Evolutionary conservation across 2,888 invertebrate genomes (phyloP), one percentile per base, ranked within the genome.

Genomic region (Leptopilina drosophilae): DNA sequence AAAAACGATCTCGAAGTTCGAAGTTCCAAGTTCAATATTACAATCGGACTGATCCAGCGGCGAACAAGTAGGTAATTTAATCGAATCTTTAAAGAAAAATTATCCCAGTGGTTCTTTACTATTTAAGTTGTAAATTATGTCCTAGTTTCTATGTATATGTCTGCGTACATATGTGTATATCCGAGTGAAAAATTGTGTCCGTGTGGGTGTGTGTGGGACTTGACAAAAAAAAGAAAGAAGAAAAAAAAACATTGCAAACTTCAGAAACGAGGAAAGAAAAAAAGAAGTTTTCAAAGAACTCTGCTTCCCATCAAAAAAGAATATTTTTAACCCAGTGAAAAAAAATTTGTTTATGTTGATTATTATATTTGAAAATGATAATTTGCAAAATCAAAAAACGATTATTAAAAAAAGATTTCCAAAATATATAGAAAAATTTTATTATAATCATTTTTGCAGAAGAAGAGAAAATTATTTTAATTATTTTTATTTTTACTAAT

Each of bases 91-190:
- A 85, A 85, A 87, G 84, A 83, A 82, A 85, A 85, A 83, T 84
- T 88, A 87, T 86, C 84, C 85, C 86, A 85, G 84, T 87, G 85
- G 88, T 87, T 88, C 87, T 87, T 84, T 87, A 87, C 85, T 87
- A 85, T 85, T 84, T 87, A 87, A 86, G 87, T 86, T 88, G 88
- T 88, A 84, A 83, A 84, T 84, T 84, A 77, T 85, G 82, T 81
- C 80, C 81, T 82, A 78, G 82, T 82, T 81, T 49, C 8, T 80
- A 67, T 73, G 79, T 81, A 79, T 75, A 78, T 81, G 75, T 77
- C 65, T 80, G 76, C 15, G 77, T 76, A 73, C 66, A 67, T 49
- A 73, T 56, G 73, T 78, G 53, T 62, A 5, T 26, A 53, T 49
- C 42, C 67, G 73, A 49, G 33, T 65, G 78, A 42, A 40, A 56